Conservation (phyloP, 2,113 vertebrate species). For the Pristiophorus japonicus region DNA sequence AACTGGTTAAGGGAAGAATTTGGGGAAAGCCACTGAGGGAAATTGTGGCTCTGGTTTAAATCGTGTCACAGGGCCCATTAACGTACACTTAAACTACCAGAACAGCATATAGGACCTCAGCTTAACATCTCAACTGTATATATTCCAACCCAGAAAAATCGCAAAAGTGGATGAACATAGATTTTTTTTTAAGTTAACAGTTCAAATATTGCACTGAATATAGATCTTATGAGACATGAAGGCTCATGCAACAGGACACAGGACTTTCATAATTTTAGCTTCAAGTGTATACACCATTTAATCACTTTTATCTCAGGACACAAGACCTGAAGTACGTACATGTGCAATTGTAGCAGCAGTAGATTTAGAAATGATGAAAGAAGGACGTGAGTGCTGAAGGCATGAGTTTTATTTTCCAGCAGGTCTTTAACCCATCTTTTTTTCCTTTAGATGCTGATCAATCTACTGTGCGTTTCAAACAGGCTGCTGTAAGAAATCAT, state of each 20-base stretch:
- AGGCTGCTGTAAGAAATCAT: no score
- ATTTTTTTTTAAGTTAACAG: background rate
- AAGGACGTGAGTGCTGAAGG: background rate
- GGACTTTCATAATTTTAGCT: background rate
- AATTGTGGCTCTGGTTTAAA: background rate
- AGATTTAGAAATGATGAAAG: background rate
- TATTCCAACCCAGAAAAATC: background rate
- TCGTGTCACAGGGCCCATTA: background rate
- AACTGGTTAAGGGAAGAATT: background rate
- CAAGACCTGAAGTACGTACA: background rate
- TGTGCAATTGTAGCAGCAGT: background rate
- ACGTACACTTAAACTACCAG: background rate
- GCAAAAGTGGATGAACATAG: background rate
- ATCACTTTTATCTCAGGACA: background rate
- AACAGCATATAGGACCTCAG: background rate
- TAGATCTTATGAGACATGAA: background rate
- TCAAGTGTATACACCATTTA: background rate
- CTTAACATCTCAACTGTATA: background rate
- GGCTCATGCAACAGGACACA: background rate
- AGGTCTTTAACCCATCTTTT: background rate
- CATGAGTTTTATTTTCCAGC: background rate
- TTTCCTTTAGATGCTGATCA: background rate
- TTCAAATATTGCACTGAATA: background rate
- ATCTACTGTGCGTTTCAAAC: background rate
- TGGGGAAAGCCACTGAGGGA: background rate